Evolutionary conservation across 2,797 vertebrate species (phyloP).

Genomic region (Streptopelia turtur): DNA sequence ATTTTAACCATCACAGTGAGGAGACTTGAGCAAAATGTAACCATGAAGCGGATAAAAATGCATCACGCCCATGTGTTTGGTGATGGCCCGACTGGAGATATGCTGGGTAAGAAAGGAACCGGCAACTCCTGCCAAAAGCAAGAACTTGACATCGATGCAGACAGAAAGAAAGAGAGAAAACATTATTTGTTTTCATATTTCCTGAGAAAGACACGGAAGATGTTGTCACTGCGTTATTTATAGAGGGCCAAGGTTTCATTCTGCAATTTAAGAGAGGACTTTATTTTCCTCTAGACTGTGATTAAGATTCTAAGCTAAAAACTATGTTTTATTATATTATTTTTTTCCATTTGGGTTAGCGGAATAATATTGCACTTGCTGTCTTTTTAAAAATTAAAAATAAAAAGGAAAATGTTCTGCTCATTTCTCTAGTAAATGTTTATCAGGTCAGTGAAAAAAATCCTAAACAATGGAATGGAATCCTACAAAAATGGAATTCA

Average conservation of each 20-base stretch:
- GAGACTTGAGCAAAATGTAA: background rate
- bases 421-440: slow-evolving; percentile 69
- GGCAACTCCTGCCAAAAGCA: background rate
- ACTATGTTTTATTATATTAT: slow-evolving; percentile 23
- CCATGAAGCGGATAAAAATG: background rate
- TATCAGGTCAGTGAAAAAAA: slow-evolving; percentile 55
- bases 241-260: slow-evolving; percentile 25
- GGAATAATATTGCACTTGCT: slow-evolving; percentile 23
- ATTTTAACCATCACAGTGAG: background rate
- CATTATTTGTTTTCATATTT: slow-evolving; percentile 61
- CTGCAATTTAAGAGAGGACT: slow-evolving; percentile 23
- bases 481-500: slow-evolving; percentile 68
- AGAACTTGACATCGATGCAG: background rate
- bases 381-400: background rate
- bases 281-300: slow-evolving; percentile 39
- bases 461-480: slow-evolving; percentile 61
- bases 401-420: slow-evolving; percentile 48
- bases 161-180: background rate
- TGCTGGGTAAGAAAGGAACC: background rate
- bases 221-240: slow-evolving; percentile 1
- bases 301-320: slow-evolving; percentile 43
- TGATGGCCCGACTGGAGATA: background rate
- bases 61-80: rapidly evolving
- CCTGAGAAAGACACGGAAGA: slow-evolving; percentile 13
- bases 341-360: slow-evolving; percentile 16